Evolutionary conservation across 2,797 vertebrate genomes (phyloP).

Genomic region (Furcifer pardalis): DNA sequence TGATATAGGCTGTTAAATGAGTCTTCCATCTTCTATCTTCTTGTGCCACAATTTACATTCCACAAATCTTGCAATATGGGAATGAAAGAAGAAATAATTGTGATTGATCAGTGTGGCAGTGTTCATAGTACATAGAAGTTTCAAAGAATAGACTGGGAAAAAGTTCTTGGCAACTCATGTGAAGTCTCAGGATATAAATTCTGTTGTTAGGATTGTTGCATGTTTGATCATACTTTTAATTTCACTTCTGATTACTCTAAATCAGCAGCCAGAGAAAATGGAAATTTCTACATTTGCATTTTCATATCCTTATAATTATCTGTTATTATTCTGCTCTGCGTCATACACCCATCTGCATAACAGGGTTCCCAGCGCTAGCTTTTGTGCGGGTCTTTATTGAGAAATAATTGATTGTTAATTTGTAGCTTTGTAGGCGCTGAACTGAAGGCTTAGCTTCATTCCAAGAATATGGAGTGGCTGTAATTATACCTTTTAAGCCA

Average conservation of each 20-base stretch:
- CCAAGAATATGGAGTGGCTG: neutral
- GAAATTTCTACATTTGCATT: neutral
- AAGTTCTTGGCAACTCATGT: neutral
- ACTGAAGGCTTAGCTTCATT: neutral
- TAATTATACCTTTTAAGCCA: neutral
- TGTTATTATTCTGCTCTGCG: neutral
- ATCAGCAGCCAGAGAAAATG: neutral
- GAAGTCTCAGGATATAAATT: neutral
- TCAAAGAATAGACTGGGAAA: neutral
- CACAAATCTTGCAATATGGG: neutral
- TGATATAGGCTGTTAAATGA: conserved; percentile 36
- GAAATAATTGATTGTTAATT: neutral
- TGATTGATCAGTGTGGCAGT: no score
- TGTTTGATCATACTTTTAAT: neutral
- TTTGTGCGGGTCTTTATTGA: neutral
- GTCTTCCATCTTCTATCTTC: neutral
- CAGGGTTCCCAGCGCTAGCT: neutral
- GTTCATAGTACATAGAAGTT: neutral
- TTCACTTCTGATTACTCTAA: neutral
- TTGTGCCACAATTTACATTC: neutral
- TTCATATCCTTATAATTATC: no score
- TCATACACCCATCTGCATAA: no score
- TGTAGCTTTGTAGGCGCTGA: neutral
- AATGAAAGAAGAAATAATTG: neutral
- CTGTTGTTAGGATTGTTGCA: neutral